Conservation (phyloP, 2,797 vertebrate species). For the Acropternis orthonyx region DNA sequence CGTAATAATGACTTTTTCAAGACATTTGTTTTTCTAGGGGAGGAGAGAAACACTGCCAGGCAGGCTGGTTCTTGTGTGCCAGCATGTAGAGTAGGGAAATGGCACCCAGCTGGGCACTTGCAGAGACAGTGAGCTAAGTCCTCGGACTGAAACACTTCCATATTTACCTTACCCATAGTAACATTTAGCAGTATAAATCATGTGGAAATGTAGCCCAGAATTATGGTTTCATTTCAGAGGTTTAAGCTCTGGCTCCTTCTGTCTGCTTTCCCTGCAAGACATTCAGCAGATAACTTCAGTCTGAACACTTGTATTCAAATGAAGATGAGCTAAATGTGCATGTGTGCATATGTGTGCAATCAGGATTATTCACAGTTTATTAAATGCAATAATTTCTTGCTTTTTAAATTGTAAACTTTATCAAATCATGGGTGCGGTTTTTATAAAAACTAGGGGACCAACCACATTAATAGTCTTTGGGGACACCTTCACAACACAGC, state of each 20-base stretch:
- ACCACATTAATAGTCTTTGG: background rate
- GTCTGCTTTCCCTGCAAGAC: background rate
- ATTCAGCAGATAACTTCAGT: background rate
- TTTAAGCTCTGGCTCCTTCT: background rate
- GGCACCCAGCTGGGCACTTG: background rate
- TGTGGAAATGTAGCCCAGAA: background rate
- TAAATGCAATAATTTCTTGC: background rate
- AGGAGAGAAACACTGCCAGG: background rate
- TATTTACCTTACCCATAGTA: background rate
- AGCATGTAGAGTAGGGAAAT: rapidly evolving
- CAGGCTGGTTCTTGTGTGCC: background rate
- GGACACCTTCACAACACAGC: background rate
- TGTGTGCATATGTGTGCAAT: background rate
- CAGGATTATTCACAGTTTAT: background rate
- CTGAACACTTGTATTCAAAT: background rate
- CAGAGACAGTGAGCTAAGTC: background rate
- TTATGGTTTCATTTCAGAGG: background rate
- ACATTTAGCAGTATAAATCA: background rate
- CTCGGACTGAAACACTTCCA: background rate
- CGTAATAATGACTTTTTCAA: background rate
- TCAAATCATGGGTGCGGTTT: background rate
- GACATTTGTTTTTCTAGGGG: background rate
- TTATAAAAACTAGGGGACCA: background rate
- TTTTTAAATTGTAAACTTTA: background rate
- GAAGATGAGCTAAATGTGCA: background rate